phyloP scores from a whole-genome alignment of 1,140 invertebrate species.

The Hycleus cichorii region DNA sequence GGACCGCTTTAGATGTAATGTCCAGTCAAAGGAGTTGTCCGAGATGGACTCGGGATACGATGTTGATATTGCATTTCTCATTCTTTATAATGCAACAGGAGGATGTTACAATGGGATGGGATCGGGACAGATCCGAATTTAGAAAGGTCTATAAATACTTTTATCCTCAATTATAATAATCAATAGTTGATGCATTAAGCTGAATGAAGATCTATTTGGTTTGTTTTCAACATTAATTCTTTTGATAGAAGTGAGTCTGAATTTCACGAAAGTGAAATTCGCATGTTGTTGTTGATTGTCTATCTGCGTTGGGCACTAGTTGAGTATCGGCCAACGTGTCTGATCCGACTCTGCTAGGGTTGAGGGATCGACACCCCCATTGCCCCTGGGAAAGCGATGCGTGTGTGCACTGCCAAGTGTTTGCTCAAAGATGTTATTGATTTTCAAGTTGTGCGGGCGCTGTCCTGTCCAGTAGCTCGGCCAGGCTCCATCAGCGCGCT shows the following conservation, averaged over 20 bases:
- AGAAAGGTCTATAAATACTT: too few species aligned
- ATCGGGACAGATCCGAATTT: background rate
- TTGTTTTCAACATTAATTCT: too few species aligned
- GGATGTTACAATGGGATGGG: conserved; percentile 15
- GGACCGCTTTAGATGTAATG: conserved; percentile 36
- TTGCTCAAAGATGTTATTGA: conserved; percentile 42
- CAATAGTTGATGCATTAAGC: too few species aligned
- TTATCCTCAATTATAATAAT: too few species aligned
- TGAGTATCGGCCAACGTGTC: conserved; percentile 3
- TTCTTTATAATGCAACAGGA: conserved; percentile 42
- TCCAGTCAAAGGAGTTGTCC: conserved; percentile 37
- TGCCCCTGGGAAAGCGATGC: conserved; percentile 34
- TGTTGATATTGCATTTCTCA: conserved; percentile 42
- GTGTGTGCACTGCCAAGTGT: conserved; percentile 42
- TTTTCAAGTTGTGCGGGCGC: conserved; percentile 38
- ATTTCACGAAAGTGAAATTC: background rate
- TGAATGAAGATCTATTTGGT: too few species aligned
- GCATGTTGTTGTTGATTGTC: background rate
- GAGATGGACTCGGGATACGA: conserved; percentile 39
- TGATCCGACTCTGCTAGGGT: conserved; percentile 19
- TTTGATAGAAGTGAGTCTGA: background rate
- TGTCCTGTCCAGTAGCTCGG: conserved; percentile 22
- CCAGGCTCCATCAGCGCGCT: conserved; percentile 34
- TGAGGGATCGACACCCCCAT: conserved; percentile 11
- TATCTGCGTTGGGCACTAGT: background rate